Conservation (phyloP, 2,797 vertebrate genomes). For the Chromis chromis region DNA sequence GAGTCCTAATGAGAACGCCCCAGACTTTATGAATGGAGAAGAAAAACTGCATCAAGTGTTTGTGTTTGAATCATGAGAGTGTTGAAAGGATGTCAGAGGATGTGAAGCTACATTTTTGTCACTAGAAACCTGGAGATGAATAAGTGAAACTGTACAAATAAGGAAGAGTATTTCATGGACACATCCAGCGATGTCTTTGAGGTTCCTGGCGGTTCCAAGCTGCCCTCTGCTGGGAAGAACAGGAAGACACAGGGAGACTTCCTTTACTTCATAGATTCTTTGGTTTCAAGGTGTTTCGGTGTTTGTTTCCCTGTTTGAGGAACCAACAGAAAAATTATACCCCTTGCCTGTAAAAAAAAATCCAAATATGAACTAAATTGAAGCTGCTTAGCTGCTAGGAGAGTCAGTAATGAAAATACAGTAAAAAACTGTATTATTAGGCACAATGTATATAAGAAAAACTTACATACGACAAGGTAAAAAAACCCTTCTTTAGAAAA, state of each 20-base stretch:
- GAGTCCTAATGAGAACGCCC: background rate
- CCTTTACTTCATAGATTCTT: background rate
- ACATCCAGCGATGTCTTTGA: conserved; percentile 45
- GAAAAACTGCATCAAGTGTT: background rate
- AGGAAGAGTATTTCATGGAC: conserved; percentile 30
- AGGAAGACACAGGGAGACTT: conserved; percentile 7
- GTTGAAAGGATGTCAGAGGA: conserved; percentile 9
- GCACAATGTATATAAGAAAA: conserved; percentile 53
- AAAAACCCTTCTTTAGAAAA: conserved; percentile 12
- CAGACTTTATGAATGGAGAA: conserved; percentile 2
- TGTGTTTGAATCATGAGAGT: background rate
- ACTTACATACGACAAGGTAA: conserved; percentile 4
- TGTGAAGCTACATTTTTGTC: background rate
- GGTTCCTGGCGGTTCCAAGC: conserved; percentile 24
- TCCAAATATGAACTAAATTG: background rate
- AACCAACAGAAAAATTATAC: background rate
- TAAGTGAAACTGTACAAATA: conserved; percentile 16
- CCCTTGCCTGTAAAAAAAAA: background rate
- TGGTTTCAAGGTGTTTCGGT: conserved; percentile 6
- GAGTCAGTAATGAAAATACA: conserved; percentile 11
- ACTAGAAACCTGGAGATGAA: conserved; percentile 21
- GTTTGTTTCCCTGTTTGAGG: background rate
- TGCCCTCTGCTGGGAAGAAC: conserved; percentile 61
- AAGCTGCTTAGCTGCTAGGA: conserved; percentile 13
- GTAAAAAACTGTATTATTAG: conserved; percentile 26